Base-by-base conservation (phyloP, 2,113 vertebrate genomes). In the Zosterops borbonicus region DNA sequence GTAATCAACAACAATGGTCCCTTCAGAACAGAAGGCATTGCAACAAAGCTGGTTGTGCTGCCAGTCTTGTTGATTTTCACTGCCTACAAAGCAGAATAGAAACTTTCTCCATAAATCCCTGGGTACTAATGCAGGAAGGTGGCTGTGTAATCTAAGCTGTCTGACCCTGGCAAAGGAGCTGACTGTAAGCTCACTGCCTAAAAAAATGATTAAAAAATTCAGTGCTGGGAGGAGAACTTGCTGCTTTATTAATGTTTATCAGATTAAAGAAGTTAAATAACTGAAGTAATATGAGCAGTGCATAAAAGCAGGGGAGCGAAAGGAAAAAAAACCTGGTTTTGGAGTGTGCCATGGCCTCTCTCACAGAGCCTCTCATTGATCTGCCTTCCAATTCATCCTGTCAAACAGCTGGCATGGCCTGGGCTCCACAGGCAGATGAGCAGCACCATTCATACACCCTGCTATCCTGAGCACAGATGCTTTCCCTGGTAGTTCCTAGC, bases 231-330 rank as follows among this genome's bases (percentile, higher is more conserved):
- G 71, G 44, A 89, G 42, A 64, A 56, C 69, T 90, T 71, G 49
- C 52, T 50, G 14, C n/a, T 95, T 94, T 78, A 83, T 81, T 92
- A 56, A 81, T 81, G 63, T 78, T 83, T 58, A 68, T 94, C 71
- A 75, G 85, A 92, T 90, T 86, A 83, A 89, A 92, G 50, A 62
- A 83, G 44, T 56, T 52, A 89, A 93, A 67, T 83, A 92, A 42
- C 41, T 22, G n/a, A 71, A 87, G 64, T 49, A 84, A 33, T 60
- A 37, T n/a, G 37, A 76, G 44, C 47, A 39, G 56, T n/a, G 76
- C 79, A 65, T 89, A 88, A 94, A 97, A 95, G 96, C 94, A 97
- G 68, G 62, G 50, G 33, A 65, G n/a, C 15, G 53, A 74, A 87
- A 81, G 70, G 64, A 10, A n/a, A 82, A 76, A 63, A 94, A 53